phyloP scores from a whole-genome alignment of 2,113 vertebrate genomes.

The human (Homo sapiens) region GRCh38 chr22:50735501-50736000 shows the following conservation, averaged over 20 bases:
- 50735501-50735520: neutral
- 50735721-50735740: neutral
- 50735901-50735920: neutral
- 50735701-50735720: neutral
- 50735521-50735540: neutral
- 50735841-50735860: neutral
- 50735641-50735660: neutral
- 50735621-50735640: neutral
- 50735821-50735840: too few species aligned
- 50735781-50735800: neutral
- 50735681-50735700: neutral
- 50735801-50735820: neutral
- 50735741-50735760: neutral
- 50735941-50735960: neutral
- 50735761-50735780: neutral
- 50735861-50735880: neutral
- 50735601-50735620: too few species aligned
- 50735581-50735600: neutral
- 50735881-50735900: rapidly evolving
- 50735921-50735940: too few species aligned
- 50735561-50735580: neutral
- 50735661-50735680: neutral
- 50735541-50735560: neutral
- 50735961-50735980: neutral
- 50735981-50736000: neutral